phyloP scores from a whole-genome alignment of 2,113 vertebrate species.

The Conger conger region DNA sequence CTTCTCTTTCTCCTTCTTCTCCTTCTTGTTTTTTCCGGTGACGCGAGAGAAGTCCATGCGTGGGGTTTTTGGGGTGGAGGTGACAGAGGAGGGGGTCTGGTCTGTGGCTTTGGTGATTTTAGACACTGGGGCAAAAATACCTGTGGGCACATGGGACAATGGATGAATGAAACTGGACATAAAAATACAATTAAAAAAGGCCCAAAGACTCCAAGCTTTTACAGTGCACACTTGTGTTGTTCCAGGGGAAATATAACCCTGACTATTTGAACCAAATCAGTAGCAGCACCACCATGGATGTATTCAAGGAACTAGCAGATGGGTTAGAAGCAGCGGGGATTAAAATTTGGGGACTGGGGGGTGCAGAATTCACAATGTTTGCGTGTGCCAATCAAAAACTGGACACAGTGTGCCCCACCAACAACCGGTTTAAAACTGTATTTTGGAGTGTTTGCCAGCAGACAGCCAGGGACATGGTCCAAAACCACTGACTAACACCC shows the following conservation, averaged over 20 bases:
- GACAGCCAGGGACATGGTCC: not conserved
- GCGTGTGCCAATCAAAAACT: too few relatives aligned
- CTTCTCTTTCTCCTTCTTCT: constrained; percentile 79
- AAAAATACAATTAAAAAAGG: not conserved
- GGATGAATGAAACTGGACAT: not conserved
- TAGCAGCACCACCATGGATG: not conserved
- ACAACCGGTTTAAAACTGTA: too few relatives aligned
- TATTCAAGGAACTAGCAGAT: too few relatives aligned
- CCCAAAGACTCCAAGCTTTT: not conserved
- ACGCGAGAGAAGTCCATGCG: constrained; percentile 84
- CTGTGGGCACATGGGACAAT: constrained; percentile 53
- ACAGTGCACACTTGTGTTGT: not conserved
- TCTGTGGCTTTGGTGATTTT: constrained; percentile 81
- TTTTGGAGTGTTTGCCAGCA: not conserved
- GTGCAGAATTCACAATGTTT: too few relatives aligned
- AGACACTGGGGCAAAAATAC: constrained; percentile 85
- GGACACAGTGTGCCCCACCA: too few relatives aligned
- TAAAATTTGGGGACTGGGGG: too few relatives aligned
- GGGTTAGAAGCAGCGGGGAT: too few relatives aligned
- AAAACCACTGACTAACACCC: not conserved
- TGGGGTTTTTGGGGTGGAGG: constrained; percentile 83
- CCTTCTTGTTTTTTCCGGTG: constrained; percentile 80
- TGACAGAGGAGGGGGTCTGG: constrained; percentile 76
- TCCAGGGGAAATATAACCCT: not conserved
- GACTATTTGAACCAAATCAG: not conserved